Conservation (phyloP, 2,113 vertebrate genomes). For the Siniperca chuatsi region DNA sequence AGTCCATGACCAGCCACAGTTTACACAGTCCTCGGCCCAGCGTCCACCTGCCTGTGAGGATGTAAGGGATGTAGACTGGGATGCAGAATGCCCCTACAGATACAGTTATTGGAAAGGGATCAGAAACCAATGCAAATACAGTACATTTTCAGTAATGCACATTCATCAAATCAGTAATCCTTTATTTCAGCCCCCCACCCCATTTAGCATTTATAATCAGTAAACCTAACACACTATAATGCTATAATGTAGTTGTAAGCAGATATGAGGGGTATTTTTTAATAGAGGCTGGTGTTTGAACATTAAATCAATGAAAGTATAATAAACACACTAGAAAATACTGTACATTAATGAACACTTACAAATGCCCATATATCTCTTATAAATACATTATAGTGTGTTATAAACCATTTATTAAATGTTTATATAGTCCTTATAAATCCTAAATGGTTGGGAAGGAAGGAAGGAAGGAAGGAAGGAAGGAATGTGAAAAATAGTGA, state of each 20-base stretch:
- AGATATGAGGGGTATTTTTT: not conserved
- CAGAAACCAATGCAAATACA: not conserved
- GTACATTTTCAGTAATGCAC: not conserved
- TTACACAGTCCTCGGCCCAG: conserved; percentile 86
- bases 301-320: too few species aligned
- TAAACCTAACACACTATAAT: not conserved
- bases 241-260: not conserved
- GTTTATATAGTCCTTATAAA: not conserved
- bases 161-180: not conserved
- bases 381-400: not conserved
- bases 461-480: too few species aligned
- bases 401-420: not conserved
- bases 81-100: conserved; percentile 88
- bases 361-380: not conserved
- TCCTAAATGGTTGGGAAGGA: not conserved
- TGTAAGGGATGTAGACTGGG: conserved; percentile 90
- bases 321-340: too few species aligned
- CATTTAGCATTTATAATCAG: not conserved
- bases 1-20: conserved; percentile 90
- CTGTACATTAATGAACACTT: too few species aligned
- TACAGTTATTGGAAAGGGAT: not conserved
- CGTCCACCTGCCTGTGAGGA: conserved; percentile 83
- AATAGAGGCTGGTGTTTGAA: not conserved
- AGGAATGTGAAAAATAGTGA: not conserved
- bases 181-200: too few species aligned